Percentiles rank a stretch among this genome's conserved stretches.
These are phyloP conservation scores for Silurus aristotelis DNA, from an alignment of 2,797 vertebrate species.

Conservation along the genomic window DNA sequence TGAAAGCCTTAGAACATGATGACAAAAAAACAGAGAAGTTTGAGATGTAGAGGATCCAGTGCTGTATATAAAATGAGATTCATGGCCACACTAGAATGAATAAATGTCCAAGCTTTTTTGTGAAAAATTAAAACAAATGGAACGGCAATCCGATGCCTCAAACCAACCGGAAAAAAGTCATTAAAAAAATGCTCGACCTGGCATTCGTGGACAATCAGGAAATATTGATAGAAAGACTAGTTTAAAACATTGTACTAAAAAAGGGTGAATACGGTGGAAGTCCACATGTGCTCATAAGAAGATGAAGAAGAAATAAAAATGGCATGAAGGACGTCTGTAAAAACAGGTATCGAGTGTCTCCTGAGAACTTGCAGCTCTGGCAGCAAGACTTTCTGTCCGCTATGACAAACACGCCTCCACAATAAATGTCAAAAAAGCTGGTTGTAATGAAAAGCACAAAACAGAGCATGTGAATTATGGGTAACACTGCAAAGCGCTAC, in stretches of 20 bases:
- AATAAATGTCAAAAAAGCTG: slow-evolving; percentile 38
- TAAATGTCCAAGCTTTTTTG: not conserved
- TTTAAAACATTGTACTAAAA: not conserved
- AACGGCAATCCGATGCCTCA: not conserved
- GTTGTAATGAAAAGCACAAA: slow-evolving; percentile 31
- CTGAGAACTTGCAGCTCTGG: slow-evolving; percentile 17
- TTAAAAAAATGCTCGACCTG: not conserved
- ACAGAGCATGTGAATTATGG: slow-evolving; percentile 32
- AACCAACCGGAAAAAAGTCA: not conserved
- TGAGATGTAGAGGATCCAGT: not conserved
- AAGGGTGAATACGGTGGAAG: not conserved
- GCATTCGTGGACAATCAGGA: not conserved
- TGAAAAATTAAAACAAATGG: not conserved
- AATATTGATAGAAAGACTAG: not conserved
- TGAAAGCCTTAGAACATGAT: not conserved
- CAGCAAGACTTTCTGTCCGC: slow-evolving; percentile 1
- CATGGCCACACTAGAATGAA: not conserved
- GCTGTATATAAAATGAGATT: not conserved
- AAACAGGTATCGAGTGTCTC: slow-evolving; percentile 12
- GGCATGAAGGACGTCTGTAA: not conserved
- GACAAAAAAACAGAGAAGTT: not conserved
- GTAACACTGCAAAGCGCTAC: slow-evolving; percentile 22
- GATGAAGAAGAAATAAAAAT: not conserved
- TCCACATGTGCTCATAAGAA: not conserved
- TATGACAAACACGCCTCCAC: slow-evolving; percentile 19